Evolutionary conservation across 2,113 vertebrate genomes (phyloP).

Genomic region (Recurvirostra avosetta): DNA sequence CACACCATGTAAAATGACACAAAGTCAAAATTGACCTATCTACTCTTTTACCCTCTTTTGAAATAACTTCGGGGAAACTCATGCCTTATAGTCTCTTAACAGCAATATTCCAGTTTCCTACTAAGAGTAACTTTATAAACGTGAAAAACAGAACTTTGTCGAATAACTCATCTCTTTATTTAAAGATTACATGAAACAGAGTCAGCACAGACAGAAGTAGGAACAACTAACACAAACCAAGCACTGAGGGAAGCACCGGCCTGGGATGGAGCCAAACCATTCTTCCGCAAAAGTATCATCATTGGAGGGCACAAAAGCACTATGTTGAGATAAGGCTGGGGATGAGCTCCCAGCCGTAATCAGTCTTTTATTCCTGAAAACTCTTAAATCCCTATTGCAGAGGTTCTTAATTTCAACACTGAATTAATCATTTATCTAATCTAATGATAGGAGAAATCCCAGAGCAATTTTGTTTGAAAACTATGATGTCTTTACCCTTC

Average conservation of each 20-base stretch:
- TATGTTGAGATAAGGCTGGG: neutral
- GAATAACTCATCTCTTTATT: neutral
- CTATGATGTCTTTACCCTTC: neutral
- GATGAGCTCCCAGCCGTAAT: neutral
- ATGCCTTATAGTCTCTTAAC: neutral
- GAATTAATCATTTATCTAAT: conserved; percentile 47
- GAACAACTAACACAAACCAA: neutral
- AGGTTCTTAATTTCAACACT: conserved; percentile 22
- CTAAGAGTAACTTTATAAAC: neutral
- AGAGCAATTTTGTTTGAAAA: conserved; percentile 32
- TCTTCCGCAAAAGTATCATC: neutral
- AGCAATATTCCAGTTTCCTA: neutral
- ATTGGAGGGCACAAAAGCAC: neutral
- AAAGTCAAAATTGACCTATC: neutral
- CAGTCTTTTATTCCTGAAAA: neutral
- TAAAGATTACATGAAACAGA: neutral
- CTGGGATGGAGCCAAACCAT: neutral
- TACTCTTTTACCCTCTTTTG: neutral
- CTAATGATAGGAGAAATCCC: conserved; percentile 9
- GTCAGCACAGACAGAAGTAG: neutral
- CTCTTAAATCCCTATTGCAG: neutral
- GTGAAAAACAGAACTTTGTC: neutral
- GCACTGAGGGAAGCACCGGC: neutral
- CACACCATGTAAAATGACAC: neutral
- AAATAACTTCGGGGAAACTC: neutral